Evolutionary conservation across 2,888 invertebrate species (phyloP), one percentile per base, ranked within the genome.

Genomic region (Bembecia ichneumoniformis): DNA sequence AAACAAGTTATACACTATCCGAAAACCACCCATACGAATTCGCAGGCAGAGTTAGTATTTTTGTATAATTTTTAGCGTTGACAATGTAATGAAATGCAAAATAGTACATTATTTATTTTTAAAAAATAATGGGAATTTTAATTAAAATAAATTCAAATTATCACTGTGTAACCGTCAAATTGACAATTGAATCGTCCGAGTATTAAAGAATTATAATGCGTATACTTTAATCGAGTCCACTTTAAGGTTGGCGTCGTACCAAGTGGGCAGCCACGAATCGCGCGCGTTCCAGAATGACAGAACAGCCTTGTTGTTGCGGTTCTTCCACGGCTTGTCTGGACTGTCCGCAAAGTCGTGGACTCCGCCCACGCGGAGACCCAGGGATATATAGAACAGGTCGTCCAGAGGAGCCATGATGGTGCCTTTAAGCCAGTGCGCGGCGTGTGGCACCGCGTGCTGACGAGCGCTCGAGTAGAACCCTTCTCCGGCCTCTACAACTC

Each of bases 351-450:
- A 95, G 69, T 91, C 91, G 51, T 90, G 88, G 46, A 90, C 78
- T 7, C 96, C 96, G 0, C 94, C 96, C n/a, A 93, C 93, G 3
- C 94, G 92, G 3, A 95, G 87, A 10, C 95, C 96, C 17, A 96
- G 69, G 0, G 91, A 89, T 9, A 96, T 68, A 71, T 92, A 93
- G 87, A 95, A 92, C 72, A 77, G 59, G 59, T 83, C 65, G 58
- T 87, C 87, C 11, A 87, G 63, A 1, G 87, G 78, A 59, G 89
- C 71, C 78, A 84, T 77, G 43, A 80, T 56, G 4, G 69, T 69
- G 0, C 82, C 84, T 28, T 66, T 68, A 1, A 73, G 67, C 87
- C 86, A 87, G 16, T 69, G 63, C 0, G 66, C 59, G 0, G 83
- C 78, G 46, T 84, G 81, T 0, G 75, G 68, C 3, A 82, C 82